Evolutionary conservation across 1,140 invertebrate species (phyloP), one percentile per base, ranked within the genome.

Genomic region (Drosophila eugracilis): DNA sequence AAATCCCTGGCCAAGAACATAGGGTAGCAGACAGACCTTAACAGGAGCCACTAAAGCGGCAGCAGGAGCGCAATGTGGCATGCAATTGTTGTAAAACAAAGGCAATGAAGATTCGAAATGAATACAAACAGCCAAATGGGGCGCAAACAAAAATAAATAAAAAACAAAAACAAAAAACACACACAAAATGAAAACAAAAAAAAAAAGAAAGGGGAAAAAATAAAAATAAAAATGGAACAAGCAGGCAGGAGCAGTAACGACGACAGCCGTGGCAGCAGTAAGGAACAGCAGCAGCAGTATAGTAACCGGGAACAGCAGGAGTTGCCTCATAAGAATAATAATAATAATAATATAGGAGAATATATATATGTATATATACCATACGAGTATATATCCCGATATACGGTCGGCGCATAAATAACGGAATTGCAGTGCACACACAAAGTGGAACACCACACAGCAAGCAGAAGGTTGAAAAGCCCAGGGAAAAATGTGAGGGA

Each of bases 51-150:
- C 24, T 12, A 28, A 10, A 32, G 28, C 60, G 17, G 26, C 37
- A 48, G 54, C 73, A 67, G 36, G 24, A 72, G 37, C 62, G 37
- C 62, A 70, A 53, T 62, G 71, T 49, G 71, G 63, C 79, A 73
- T 85, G 80, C 80, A 81, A 85, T 86, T 86, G 83, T 81, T 86
- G 75, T 86, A 86, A 88, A 86, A 83, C 78, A 86, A 86, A 81
- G 78, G 78, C 69, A 75, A 86, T 88, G 83, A 86, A 86, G 74
- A 55, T 58, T 81, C 70, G 49, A 83, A 80, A 80, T 60, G 66
- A 70, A 75, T 76, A 75, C 78, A 85, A 83, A 80, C 50, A 70
- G 65, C 45, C 67, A 71, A 67, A 67, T 67, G 60, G 65, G 62
- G 65, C 66, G 66, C 48, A 54, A 66, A 69, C 62, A 70, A 70